Evolutionary conservation across 1,140 invertebrate species (phyloP).

Genomic region (Drosophila chauvacae): DNA sequence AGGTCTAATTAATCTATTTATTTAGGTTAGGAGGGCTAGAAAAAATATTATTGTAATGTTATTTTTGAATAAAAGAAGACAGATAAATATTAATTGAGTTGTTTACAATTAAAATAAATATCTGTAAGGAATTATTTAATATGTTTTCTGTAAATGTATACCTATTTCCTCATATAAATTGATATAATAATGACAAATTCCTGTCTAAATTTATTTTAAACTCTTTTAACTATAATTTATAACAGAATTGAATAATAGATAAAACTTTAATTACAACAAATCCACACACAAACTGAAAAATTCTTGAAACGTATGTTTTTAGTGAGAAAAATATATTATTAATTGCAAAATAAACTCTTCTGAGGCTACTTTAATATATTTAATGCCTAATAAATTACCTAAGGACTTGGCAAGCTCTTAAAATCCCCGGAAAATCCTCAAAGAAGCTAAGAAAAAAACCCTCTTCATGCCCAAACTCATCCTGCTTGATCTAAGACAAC

Average conservation of each 20-base stretch:
- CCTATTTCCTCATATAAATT: background rate
- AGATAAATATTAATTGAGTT: background rate
- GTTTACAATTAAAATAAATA: background rate
- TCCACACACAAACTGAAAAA: background rate
- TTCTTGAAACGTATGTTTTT: background rate
- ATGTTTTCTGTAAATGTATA: no score
- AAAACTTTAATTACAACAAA: background rate
- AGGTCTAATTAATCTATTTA: slow-evolving; percentile 42
- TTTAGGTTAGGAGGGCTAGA: background rate
- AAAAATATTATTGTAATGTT: background rate
- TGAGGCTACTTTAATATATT: background rate
- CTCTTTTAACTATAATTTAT: background rate
- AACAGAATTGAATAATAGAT: background rate
- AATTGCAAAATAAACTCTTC: background rate
- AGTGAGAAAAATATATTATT: background rate
- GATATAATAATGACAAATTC: background rate
- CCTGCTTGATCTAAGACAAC: background rate
- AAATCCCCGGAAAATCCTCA: background rate
- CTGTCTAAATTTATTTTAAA: background rate
- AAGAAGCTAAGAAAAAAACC: background rate
- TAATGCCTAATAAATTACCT: background rate
- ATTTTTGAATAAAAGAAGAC: background rate
- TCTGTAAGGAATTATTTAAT: background rate
- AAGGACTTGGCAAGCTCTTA: background rate
- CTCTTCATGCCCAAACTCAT: slow-evolving; percentile 1